Evolutionary conservation across 2,888 invertebrate genomes (phyloP), one percentile per base, ranked within the genome.

Genomic region (Glomeris marginata): DNA sequence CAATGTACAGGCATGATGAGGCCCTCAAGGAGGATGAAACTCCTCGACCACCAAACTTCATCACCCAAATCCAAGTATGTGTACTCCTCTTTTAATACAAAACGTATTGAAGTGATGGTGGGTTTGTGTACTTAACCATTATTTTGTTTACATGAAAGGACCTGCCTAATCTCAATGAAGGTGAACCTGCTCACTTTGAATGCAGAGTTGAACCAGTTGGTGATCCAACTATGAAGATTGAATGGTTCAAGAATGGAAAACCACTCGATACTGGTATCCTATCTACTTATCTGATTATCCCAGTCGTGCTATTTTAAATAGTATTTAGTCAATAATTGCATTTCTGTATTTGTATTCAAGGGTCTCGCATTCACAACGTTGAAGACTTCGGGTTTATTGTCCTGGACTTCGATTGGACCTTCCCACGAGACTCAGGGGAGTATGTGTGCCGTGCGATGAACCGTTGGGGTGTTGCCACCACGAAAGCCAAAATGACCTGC

Each of bases 171-270:
- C 80, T 90, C 59, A 74, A 77, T 47, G 92, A 95, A 73, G 83
- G 90, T 41, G 80, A 85, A 58, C 86, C 88, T 63, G 92, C 94
- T 43, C 95, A 97, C 66, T 94, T 98, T 68, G 97, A 98, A 71
- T 92, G 92, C 66, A 90, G 94, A 66, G 76, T 98, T 34, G 90
- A 92, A 66, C 97, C 97, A 35, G 87, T 95, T 8, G 92, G 91
- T 4, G 98, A 98, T 71, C 79, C 95, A 0, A 92, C 92, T 62
- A 74, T 98, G 59, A 88, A 86, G 68, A 88, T 97, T 2, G 94
- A 94, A 69, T 97, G 95, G 95, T 91, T 77, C 64, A 91, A 88
- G 65, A 87, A 98, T 67, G 92, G 91, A 41, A 80, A 84, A 59
- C 91, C 94, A 22, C 80, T 98, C 47, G 90, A 85, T 15, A 80